A percentile compares a stretch with the other conserved stretches of the same genome.
Evolutionary conservation across 2,888 invertebrate genomes (phyloP).

Genomic region (Tetranychus piercei): DNA sequence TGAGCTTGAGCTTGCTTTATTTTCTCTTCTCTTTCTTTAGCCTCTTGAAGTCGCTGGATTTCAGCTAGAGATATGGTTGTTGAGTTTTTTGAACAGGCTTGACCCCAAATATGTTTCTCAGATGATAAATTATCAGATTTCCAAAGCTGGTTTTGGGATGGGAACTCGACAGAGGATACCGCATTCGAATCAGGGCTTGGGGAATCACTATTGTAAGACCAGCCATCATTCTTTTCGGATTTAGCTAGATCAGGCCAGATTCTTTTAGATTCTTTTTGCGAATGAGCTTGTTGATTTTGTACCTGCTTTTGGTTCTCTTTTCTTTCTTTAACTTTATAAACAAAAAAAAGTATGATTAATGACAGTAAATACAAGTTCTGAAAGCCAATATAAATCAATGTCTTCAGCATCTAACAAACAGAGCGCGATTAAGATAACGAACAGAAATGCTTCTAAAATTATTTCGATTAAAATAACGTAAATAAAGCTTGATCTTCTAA

Average conservation of each 20-base stretch:
- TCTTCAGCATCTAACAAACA: too few relatives aligned
- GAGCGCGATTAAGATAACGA: too few relatives aligned
- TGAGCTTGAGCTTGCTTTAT: conserved; percentile 28
- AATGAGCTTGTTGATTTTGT: not conserved
- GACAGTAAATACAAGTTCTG: not conserved
- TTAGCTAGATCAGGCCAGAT: not conserved
- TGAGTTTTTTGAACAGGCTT: conserved; percentile 5
- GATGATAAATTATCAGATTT: conserved; percentile 19
- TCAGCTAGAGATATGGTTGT: conserved; percentile 37
- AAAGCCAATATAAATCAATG: not conserved
- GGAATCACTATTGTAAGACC: not conserved
- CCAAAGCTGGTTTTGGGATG: not conserved
- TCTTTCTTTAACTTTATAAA: not conserved
- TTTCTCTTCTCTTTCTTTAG: conserved; percentile 38
- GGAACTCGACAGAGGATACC: not conserved
- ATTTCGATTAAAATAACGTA: too few relatives aligned
- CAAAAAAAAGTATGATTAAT: not conserved
- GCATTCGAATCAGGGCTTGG: not conserved
- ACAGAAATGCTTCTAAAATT: too few relatives aligned
- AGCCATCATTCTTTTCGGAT: not conserved
- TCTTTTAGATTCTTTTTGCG: not conserved
- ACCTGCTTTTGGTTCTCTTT: not conserved
- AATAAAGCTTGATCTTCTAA: too few relatives aligned
- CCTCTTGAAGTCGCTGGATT: conserved; percentile 39
- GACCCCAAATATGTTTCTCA: conserved; percentile 18